Conservation (phyloP, 2,888 invertebrate species). For the Napeogenes inachia region DNA sequence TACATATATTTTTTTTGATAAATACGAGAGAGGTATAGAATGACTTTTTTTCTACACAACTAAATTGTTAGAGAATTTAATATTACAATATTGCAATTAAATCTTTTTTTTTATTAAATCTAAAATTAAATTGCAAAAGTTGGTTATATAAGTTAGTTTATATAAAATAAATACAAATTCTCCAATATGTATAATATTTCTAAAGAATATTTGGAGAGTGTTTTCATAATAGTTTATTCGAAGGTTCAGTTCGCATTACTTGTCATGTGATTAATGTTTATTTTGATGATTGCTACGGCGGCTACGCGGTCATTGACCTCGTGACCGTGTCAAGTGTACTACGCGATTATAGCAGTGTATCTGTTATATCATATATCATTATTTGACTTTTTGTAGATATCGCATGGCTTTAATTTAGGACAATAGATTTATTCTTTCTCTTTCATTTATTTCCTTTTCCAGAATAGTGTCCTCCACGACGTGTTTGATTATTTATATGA, state of each 20-base stretch:
- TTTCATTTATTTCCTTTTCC: neutral
- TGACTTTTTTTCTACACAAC: too few relatives aligned
- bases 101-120: too few relatives aligned
- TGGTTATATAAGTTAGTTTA: too few relatives aligned
- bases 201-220: neutral
- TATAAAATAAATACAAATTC: too few relatives aligned
- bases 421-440: too few relatives aligned
- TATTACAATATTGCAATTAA: too few relatives aligned
- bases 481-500: neutral
- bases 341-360: constrained; percentile 41
- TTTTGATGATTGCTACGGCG: constrained; percentile 35
- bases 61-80: too few relatives aligned
- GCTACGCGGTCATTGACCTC: constrained; percentile 57
- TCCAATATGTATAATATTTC: constrained; percentile 5
- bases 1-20: too few relatives aligned
- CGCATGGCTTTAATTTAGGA: too few relatives aligned
- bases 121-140: too few relatives aligned
- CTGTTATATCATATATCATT: constrained; percentile 19
- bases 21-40: too few relatives aligned
- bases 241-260: constrained; percentile 29
- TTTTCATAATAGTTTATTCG: constrained; percentile 13
- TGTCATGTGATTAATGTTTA: constrained; percentile 12
- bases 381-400: neutral
- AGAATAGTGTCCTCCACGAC: neutral
- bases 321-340: constrained; percentile 59